phyloP scores from a whole-genome alignment of 1,140 invertebrate species.

The Linepithema humile region DNA sequence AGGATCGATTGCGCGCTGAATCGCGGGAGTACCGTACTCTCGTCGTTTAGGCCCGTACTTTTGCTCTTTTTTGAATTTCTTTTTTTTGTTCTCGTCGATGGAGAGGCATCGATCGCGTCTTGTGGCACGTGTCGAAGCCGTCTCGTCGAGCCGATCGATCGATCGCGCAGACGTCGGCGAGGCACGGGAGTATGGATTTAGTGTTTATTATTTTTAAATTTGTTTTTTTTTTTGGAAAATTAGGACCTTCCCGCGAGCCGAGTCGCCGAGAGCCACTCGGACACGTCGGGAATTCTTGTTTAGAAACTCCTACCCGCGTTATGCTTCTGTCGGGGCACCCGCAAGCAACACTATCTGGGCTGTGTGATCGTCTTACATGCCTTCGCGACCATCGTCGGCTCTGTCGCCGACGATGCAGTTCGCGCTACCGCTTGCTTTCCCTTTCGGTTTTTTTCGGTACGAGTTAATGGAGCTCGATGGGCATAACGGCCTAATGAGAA shows the following conservation, averaged over 20 bases:
- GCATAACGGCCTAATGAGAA: conserved; percentile 79
- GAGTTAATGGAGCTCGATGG: conserved; percentile 71
- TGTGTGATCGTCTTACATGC: conserved; percentile 54
- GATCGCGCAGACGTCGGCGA: conserved; percentile 52
- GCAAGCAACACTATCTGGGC: conserved; percentile 78
- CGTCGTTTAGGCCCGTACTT: conserved; percentile 61
- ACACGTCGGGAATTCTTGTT: conserved; percentile 74
- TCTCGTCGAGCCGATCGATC: conserved; percentile 48
- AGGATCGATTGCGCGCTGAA: conserved; percentile 46
- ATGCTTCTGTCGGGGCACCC: conserved; percentile 83
- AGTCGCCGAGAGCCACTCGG: conserved; percentile 66
- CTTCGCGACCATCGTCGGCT: conserved; percentile 48
- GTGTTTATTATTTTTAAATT: conserved; percentile 71
- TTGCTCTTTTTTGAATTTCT: conserved; percentile 42
- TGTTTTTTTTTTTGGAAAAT: conserved; percentile 76
- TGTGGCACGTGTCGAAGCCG: not conserved
- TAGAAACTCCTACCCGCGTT: conserved; percentile 85
- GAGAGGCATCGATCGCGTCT: conserved; percentile 65
- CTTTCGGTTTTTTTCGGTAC: conserved; percentile 51
- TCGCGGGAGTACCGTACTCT: conserved; percentile 44
- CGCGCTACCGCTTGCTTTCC: not conserved
- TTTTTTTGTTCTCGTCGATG: conserved; percentile 18
- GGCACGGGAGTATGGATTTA: conserved; percentile 66
- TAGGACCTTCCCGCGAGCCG: conserved; percentile 76
- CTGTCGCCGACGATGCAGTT: conserved; percentile 59